phyloP scores from a whole-genome alignment of 2,113 vertebrate species.

The Hemiscyllium ocellatum region DNA sequence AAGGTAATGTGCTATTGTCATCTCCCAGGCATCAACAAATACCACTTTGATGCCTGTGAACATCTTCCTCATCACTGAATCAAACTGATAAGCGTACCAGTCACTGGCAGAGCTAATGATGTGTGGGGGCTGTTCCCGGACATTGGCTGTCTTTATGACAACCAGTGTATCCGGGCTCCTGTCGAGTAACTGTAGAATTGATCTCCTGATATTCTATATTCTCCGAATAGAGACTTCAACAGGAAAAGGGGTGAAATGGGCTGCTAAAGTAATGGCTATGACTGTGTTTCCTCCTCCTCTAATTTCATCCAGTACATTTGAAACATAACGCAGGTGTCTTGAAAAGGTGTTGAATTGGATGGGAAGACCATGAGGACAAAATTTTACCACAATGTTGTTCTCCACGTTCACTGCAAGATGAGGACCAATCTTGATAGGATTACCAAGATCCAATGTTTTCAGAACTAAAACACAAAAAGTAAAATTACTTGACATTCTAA shows the following conservation, averaged over 20 bases:
- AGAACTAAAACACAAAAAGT: constrained; percentile 62
- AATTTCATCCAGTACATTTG: constrained; percentile 80
- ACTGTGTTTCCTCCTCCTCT: constrained; percentile 77
- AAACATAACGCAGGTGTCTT: no score
- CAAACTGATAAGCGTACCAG: constrained; percentile 86
- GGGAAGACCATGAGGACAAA: constrained; percentile 86
- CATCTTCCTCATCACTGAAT: constrained; percentile 79
- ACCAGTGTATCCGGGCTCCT: constrained; percentile 76
- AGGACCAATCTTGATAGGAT: constrained; percentile 83
- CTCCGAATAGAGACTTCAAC: constrained; percentile 81
- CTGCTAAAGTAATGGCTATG: constrained; percentile 80
- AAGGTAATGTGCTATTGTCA: no score
- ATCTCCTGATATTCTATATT: constrained; percentile 76
- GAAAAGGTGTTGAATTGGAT: constrained; percentile 85
- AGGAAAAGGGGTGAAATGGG: constrained; percentile 91
- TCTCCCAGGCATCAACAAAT: constrained; percentile 91
- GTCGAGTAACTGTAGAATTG: constrained; percentile 70
- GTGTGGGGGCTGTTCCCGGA: constrained; percentile 74
- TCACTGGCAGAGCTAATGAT: constrained; percentile 90
- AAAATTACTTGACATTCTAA: not conserved
- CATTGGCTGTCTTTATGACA: constrained; percentile 77
- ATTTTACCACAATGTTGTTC: constrained; percentile 76
- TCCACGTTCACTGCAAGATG: constrained; percentile 79
- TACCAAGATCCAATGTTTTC: constrained; percentile 79
- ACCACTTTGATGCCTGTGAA: constrained; percentile 77